Conservation (phyloP, 2,113 vertebrate genomes). For the Rhegmatorhina hoffmannsi region DNA sequence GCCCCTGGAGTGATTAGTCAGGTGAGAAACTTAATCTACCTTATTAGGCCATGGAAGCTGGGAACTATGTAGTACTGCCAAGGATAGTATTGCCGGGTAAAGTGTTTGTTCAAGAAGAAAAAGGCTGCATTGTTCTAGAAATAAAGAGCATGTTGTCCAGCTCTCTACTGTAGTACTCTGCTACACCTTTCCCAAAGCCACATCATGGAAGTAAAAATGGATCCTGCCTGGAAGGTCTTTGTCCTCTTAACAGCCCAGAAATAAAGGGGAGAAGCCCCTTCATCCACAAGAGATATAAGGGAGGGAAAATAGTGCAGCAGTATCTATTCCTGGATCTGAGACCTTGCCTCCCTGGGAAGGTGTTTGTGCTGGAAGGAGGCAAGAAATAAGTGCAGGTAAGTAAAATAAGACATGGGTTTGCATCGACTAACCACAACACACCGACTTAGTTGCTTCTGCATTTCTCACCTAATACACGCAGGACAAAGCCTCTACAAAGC, state of each 20-base stretch:
- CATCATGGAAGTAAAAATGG: neutral
- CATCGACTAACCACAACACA: neutral
- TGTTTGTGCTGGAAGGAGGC: neutral
- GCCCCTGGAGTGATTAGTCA: neutral
- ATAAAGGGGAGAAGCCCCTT: neutral
- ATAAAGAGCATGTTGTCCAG: neutral
- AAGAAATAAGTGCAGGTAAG: neutral
- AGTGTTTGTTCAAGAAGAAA: conserved; percentile 44
- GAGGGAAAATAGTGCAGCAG: neutral
- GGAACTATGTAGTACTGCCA: neutral
- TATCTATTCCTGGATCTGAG: neutral
- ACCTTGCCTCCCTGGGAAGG: neutral
- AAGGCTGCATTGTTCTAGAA: conserved; percentile 41
- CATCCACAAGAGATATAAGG: neutral
- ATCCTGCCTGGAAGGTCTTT: neutral
- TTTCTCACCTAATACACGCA: neutral
- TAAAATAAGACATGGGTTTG: neutral
- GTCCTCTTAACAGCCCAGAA: neutral
- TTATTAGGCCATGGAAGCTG: neutral
- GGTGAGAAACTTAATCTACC: conserved; percentile 35
- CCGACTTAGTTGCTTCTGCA: neutral
- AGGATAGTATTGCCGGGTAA: conserved; percentile 10
- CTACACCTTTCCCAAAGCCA: conserved; percentile 16
- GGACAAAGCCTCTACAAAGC: neutral
- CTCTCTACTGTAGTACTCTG: neutral